Percentiles rank a stretch among this genome's conserved stretches.
These are phyloP conservation scores for Athene noctua DNA, from an alignment of 2,113 vertebrate species.

Conservation along the genomic window DNA sequence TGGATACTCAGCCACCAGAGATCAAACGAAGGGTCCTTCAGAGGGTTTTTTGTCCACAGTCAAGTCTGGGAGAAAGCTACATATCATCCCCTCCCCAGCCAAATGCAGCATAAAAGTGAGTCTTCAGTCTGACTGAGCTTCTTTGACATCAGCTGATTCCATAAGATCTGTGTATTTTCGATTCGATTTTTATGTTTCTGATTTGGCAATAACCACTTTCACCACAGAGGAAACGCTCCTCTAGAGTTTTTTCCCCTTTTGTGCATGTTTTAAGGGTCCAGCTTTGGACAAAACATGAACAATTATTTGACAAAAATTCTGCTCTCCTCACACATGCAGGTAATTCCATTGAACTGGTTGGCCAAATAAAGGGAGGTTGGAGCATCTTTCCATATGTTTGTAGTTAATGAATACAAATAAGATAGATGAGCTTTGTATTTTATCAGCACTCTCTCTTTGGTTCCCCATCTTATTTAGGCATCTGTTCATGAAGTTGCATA, in stretches of 20 bases:
- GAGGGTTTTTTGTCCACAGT: background rate
- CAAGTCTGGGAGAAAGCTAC: background rate
- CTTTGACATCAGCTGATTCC: background rate
- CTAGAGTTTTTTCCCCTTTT: background rate
- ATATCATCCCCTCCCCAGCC: background rate
- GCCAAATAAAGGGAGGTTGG: background rate
- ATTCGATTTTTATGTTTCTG: background rate
- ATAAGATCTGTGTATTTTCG: background rate
- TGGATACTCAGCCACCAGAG: background rate
- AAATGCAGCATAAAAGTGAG: background rate
- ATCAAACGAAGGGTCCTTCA: background rate
- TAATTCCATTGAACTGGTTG: background rate
- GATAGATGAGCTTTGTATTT: background rate
- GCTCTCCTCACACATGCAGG: background rate
- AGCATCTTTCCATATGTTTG: background rate
- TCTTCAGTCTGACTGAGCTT: background rate
- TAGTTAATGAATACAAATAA: slow-evolving; percentile 15
- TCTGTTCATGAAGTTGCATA: background rate
- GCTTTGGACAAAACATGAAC: too few species aligned
- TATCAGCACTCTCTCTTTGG: background rate
- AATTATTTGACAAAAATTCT: background rate
- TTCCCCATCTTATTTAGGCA: background rate
- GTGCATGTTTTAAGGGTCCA: background rate
- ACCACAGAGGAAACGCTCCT: background rate
- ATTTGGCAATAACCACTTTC: background rate